A percentile compares a stretch with the other conserved stretches of the same genome.
Evolutionary conservation across 2,113 vertebrate species (phyloP).

Genomic region (Paraplagusia blochii): DNA sequence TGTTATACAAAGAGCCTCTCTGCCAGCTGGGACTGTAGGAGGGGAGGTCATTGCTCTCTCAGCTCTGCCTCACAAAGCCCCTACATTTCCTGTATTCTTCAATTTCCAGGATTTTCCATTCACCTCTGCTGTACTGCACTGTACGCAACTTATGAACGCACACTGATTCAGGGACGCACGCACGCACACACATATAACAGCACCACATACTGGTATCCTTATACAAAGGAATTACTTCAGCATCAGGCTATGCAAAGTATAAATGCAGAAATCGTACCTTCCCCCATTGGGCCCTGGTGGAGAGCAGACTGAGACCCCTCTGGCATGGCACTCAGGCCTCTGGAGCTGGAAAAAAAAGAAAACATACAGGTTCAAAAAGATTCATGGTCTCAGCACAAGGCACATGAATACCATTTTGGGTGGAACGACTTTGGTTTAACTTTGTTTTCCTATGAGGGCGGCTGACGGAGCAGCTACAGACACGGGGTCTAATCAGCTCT

Average conservation of each 20-base stretch:
- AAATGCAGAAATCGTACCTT: conserved; percentile 68
- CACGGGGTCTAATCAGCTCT: conserved; percentile 29
- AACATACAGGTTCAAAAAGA: conserved; percentile 38
- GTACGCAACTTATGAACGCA: conserved; percentile 28
- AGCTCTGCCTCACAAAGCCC: conserved; percentile 39
- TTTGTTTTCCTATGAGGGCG: conserved; percentile 23
- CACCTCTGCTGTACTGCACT: conserved; percentile 28
- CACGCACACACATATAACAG: background rate
- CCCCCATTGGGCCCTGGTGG: conserved; percentile 76
- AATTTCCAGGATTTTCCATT: conserved; percentile 51
- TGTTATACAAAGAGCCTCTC: conserved; percentile 66
- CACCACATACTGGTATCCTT: conserved; percentile 18
- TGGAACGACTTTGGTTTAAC: background rate
- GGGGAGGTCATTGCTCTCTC: conserved; percentile 46
- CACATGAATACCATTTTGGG: conserved; percentile 4
- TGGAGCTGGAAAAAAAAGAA: conserved; percentile 62
- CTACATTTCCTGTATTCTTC: conserved; percentile 56
- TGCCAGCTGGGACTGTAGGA: conserved; percentile 57
- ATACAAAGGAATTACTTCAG: background rate
- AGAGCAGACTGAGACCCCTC: conserved; percentile 69
- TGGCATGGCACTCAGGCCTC: conserved; percentile 76
- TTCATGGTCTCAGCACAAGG: conserved; percentile 10
- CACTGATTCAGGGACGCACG: conserved; percentile 15
- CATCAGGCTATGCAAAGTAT: background rate
- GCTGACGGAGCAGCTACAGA: conserved; percentile 2